Base-by-base conservation (phyloP, 2,113 vertebrate species). In the Solea senegalensis region DNA sequence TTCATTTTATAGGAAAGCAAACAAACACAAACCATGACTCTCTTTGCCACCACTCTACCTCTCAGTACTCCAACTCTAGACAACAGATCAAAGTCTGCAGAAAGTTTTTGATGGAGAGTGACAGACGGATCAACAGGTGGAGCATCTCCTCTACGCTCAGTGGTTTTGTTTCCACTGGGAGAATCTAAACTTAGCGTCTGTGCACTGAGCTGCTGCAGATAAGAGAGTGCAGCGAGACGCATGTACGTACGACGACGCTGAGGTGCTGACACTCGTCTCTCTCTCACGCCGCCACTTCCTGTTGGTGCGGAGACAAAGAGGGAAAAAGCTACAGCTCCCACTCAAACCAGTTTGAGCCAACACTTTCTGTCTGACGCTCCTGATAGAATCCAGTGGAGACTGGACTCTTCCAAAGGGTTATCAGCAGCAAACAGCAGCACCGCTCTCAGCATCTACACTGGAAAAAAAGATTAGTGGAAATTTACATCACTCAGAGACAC, bases 381-480 rank as follows among this genome's bases (percentile, higher is more conserved):
- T 88, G 89, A 90, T 83, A 82, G 75, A 87, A 89, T 87, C 85
- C 86, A 80, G 65, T 3, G 26, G 84, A 86, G 76, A 89, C 74
- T 55, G 41, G 76, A 88, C 80, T 85, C 83, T 61, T 82, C 86
- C 82, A 81, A 61, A 86, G 82, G 76, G 89, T 89, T 90, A 90
- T 92, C 89, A 80, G 80, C 78, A 69, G 76, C 75, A 58, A 86
- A 57, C 92, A 91, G 89, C 84, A 80, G 72, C 86, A 76, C 72
- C 85, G 84, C 76, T 75, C 88, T 76, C 78, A 49, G 56, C 28
- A 73, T 82, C 82, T 77, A 83, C 84, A 87, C 78, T 81, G 61
- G 57, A 78, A 87, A 80, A 34, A 34, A 34, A 34, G 34, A 34
- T 34, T 65, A 65, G 72, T 76, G 27, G 53, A 2, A 34, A 83